Conservation (phyloP, 2,888 invertebrate species). For the Leptopilina syphax region DNA sequence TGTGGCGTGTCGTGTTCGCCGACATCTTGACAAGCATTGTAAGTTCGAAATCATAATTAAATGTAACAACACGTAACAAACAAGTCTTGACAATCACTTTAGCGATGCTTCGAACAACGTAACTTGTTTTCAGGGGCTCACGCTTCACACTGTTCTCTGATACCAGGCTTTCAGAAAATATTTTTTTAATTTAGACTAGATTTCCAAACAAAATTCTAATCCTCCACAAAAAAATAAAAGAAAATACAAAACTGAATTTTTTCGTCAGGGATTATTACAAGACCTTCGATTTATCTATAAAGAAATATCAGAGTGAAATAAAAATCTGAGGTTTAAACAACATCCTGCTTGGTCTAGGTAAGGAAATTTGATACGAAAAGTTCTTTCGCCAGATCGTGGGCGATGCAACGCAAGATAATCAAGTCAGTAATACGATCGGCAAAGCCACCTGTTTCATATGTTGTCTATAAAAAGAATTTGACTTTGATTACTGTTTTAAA, state of each 20-base stretch:
- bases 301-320: neutral
- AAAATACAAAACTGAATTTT: neutral
- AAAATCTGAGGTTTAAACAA: slow-evolving; percentile 1
- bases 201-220: neutral
- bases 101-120: slow-evolving; percentile 62
- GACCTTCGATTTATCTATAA: neutral
- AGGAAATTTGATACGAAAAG: slow-evolving; percentile 21
- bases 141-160: slow-evolving; percentile 56
- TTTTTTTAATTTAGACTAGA: neutral
- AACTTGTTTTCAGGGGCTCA: slow-evolving; percentile 57
- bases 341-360: slow-evolving; percentile 28
- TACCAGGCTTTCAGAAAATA: slow-evolving; percentile 48
- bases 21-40: slow-evolving; percentile 49
- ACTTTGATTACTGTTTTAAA: neutral
- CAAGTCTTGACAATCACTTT: slow-evolving; percentile 63
- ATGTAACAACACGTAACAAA: slow-evolving; percentile 53
- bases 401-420: slow-evolving; percentile 8
- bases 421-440: slow-evolving; percentile 21
- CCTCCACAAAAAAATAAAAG: neutral
- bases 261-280: neutral
- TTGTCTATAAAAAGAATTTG: neutral
- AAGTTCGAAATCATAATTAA: slow-evolving; percentile 50
- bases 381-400: slow-evolving; percentile 7
- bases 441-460: slow-evolving; percentile 26
- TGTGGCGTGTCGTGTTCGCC: slow-evolving; percentile 61